A percentile compares a stretch with the other conserved stretches of the same genome.
phyloP scores from a whole-genome alignment of 1,140 invertebrate species.

The Ganaspis sp. region DNA sequence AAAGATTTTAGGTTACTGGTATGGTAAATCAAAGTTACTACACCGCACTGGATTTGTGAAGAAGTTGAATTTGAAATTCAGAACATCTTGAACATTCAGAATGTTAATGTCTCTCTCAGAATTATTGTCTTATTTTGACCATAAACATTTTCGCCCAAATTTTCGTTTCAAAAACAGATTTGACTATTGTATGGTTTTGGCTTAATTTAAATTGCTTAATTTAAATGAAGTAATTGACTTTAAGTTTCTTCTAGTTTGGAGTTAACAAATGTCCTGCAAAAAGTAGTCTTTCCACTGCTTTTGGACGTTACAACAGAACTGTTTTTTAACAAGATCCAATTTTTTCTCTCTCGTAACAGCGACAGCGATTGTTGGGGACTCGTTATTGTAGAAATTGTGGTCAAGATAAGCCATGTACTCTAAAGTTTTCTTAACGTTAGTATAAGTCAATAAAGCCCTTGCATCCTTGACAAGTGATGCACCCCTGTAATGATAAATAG shows the following conservation, averaged over 20 bases:
- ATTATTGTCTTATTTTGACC: conserved; percentile 97
- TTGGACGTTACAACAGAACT: conserved; percentile 96
- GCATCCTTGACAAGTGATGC: conserved; percentile 94
- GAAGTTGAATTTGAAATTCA: no score
- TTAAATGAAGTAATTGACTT: conserved; percentile 1
- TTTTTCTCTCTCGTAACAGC: conserved; percentile 96
- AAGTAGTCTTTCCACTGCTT: conserved; percentile 94
- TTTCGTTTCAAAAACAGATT: neutral
- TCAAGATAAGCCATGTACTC: conserved; percentile 98
- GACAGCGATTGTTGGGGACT: conserved; percentile 90
- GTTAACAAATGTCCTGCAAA: conserved; percentile 92
- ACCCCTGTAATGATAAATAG: conserved; percentile 81
- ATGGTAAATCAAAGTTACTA: conserved; percentile 99
- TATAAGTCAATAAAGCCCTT: conserved; percentile 93
- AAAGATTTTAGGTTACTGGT: conserved; percentile 94
- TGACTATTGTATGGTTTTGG: neutral
- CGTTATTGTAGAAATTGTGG: conserved; percentile 94
- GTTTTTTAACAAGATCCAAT: conserved; percentile 95
- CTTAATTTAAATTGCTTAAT: no score
- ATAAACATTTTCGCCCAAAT: no score
- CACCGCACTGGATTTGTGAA: conserved; percentile 96
- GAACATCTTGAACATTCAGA: conserved; percentile 90
- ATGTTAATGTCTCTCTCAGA: conserved; percentile 92
- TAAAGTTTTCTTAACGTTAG: conserved; percentile 91
- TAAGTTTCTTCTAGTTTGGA: conserved; percentile 80